Percentiles rank a stretch among this genome's conserved stretches.
These are phyloP conservation scores for Pseudochirops cupreus DNA, from an alignment of 2,797 vertebrate species.

Conservation along the genomic window DNA sequence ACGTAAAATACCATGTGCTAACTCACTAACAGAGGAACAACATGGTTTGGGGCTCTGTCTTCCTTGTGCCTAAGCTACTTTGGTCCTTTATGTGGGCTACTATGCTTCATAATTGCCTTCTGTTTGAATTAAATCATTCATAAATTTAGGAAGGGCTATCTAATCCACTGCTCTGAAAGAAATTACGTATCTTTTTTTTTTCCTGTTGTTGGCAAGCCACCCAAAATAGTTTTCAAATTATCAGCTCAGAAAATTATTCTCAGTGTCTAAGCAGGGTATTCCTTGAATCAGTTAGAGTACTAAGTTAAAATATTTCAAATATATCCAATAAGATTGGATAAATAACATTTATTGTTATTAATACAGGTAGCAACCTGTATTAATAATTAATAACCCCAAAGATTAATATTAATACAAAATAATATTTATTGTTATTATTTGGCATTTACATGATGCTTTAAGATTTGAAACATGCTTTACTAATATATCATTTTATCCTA, in stretches of 20 bases:
- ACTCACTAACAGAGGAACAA: constrained; percentile 52
- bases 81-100: constrained; percentile 11
- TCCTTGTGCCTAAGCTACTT: constrained; percentile 34
- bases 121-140: constrained; percentile 45
- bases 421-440: neutral
- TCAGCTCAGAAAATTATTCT: neutral
- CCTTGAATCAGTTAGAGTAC: neutral
- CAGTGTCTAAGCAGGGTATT: no score
- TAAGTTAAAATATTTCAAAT: no score
- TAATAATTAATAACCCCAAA: no score
- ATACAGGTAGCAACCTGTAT: no score
- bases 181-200: neutral
- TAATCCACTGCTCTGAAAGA: neutral
- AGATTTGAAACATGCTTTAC: neutral
- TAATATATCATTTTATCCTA: neutral
- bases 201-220: neutral
- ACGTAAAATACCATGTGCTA: constrained; percentile 1
- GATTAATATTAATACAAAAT: neutral
- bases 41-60: constrained; percentile 19
- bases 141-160: constrained; percentile 36
- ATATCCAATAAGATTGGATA: no score
- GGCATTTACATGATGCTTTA: neutral
- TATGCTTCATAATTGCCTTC: constrained; percentile 56
- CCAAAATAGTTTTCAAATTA: neutral
- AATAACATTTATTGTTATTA: no score